Conservation (phyloP, 2,888 invertebrate species). For the Nineta flava region DNA sequence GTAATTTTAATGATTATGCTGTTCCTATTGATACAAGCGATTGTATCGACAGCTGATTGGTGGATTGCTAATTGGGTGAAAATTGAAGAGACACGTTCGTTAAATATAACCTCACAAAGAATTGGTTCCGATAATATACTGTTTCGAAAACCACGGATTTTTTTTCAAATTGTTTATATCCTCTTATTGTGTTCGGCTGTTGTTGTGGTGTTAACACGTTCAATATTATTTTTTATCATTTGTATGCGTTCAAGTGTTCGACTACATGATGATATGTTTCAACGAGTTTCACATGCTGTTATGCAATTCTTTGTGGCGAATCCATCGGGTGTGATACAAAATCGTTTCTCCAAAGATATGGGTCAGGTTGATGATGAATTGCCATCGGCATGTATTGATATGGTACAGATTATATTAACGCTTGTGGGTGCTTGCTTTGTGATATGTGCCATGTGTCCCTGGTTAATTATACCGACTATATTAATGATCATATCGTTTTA, state of each 20-base stretch:
- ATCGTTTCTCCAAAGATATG: slow-evolving; percentile 55
- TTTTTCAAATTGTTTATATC: slow-evolving; percentile 28
- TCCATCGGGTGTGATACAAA: slow-evolving; percentile 49
- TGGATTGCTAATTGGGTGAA: slow-evolving; percentile 19
- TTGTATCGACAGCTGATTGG: slow-evolving; percentile 24
- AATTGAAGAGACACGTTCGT: background rate
- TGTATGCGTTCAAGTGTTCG: slow-evolving; percentile 45
- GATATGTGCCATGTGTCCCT: slow-evolving; percentile 51
- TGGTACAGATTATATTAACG: slow-evolving; percentile 43
- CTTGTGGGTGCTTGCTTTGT: slow-evolving; percentile 63
- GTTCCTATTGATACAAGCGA: slow-evolving; percentile 34
- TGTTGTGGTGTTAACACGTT: slow-evolving; percentile 27
- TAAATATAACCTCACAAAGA: background rate
- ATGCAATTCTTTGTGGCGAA: slow-evolving; percentile 67
- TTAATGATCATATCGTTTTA: slow-evolving; percentile 47
- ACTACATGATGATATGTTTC: slow-evolving; percentile 62
- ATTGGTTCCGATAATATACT: too few relatives aligned
- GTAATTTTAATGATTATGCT: slow-evolving; percentile 32
- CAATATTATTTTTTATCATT: slow-evolving; percentile 36
- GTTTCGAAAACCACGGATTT: background rate
- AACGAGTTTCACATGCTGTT: slow-evolving; percentile 41
- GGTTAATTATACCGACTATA: slow-evolving; percentile 46
- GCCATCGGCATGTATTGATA: slow-evolving; percentile 30
- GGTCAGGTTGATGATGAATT: slow-evolving; percentile 37
- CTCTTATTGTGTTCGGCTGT: slow-evolving; percentile 26